Conservation (phyloP, 1,140 invertebrate species). For the Metaphire vulgaris region DNA sequence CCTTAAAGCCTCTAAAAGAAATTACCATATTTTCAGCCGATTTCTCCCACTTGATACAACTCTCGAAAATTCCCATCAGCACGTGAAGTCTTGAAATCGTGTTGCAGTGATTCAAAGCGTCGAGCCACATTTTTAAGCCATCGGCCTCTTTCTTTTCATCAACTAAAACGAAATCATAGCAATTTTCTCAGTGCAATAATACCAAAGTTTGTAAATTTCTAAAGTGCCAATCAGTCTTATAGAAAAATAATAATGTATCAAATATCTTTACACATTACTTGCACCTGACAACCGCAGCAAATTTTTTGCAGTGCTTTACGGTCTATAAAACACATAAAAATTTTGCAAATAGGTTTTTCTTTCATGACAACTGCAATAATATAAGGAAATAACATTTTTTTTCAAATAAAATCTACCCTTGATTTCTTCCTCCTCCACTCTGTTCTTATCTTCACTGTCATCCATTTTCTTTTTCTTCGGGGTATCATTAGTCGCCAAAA, state of each 20-base stretch:
- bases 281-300: too few relatives aligned
- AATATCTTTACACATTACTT: too few relatives aligned
- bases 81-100: constrained; percentile 52
- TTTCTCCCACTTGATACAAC: constrained; percentile 54
- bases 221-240: too few relatives aligned
- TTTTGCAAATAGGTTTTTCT: too few relatives aligned
- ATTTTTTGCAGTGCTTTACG: too few relatives aligned
- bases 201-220: too few relatives aligned
- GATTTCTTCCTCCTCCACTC: constrained; percentile 26
- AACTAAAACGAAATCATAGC: constrained; percentile 35
- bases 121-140: constrained; percentile 44
- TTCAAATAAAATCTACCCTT: constrained; percentile 6
- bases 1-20: too few relatives aligned
- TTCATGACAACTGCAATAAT: not conserved
- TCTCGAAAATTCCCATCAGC: constrained; percentile 50
- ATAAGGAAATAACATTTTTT: too few relatives aligned
- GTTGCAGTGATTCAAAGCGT: constrained; percentile 43
- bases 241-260: too few relatives aligned
- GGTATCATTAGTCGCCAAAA: not conserved
- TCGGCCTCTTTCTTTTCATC: constrained; percentile 35
- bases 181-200: too few relatives aligned
- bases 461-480: constrained; percentile 19
- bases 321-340: too few relatives aligned
- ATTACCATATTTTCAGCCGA: constrained; percentile 54
- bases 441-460: not conserved